Conservation (phyloP, 2,888 invertebrate species). For the Listrodromus nycthemerus region DNA sequence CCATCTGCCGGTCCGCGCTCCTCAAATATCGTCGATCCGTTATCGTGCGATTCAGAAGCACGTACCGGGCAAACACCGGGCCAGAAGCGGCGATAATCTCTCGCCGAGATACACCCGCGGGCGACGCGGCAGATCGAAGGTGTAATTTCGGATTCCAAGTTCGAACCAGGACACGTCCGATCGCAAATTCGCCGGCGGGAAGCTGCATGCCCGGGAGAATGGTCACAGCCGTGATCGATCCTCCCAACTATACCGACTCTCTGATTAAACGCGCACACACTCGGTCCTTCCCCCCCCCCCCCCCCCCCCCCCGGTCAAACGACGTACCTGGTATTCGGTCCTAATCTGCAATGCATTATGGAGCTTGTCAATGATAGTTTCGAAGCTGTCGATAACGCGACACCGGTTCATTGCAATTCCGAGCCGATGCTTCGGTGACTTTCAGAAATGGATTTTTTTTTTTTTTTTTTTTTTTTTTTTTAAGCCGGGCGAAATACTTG, state of each 20-base stretch:
- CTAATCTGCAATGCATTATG: slow-evolving; percentile 36
- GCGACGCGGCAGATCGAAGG: slow-evolving; percentile 57
- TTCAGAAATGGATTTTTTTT: too few relatives aligned
- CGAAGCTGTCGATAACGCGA: background rate
- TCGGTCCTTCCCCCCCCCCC: background rate
- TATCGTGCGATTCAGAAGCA: slow-evolving; percentile 54
- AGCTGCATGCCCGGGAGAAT: slow-evolving; percentile 30
- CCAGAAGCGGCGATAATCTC: slow-evolving; percentile 45
- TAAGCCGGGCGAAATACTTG: too few relatives aligned
- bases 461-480: too few relatives aligned
- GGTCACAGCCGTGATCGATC: slow-evolving; percentile 42
- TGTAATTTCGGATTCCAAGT: slow-evolving; percentile 64
- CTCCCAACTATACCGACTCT: slow-evolving; percentile 39
- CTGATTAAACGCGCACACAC: slow-evolving; percentile 46
- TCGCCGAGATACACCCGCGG: slow-evolving; percentile 30
- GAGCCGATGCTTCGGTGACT: background rate
- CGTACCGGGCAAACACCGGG: background rate
- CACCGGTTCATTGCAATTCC: background rate
- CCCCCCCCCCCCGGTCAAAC: background rate
- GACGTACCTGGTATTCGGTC: background rate
- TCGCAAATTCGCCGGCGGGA: slow-evolving; percentile 36
- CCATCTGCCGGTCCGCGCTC: background rate
- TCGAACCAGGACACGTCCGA: slow-evolving; percentile 51
- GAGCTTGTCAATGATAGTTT: background rate
- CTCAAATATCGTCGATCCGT: slow-evolving; percentile 56